These are phyloP conservation scores for Gorsachius magnificus DNA, from an alignment of 2,797 vertebrate species.

Conservation along the genomic window DNA sequence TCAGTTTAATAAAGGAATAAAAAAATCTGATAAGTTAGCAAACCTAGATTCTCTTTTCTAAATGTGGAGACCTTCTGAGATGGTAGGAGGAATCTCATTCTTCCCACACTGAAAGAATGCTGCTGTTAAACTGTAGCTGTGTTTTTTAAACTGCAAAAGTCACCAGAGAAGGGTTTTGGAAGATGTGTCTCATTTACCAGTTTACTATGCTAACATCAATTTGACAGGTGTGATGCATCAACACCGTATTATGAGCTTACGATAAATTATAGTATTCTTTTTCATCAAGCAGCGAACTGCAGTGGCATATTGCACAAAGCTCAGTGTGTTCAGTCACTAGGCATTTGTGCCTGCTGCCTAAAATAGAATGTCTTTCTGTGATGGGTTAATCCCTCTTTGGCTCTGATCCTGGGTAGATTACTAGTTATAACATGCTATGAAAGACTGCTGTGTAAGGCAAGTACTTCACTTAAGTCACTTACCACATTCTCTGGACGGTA, in stretches of 20 bases:
- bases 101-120: background rate
- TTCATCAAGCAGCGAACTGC: slow-evolving; percentile 7
- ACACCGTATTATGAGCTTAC: background rate
- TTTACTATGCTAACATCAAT: background rate
- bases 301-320: slow-evolving; percentile 40
- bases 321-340: slow-evolving; percentile 55
- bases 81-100: background rate
- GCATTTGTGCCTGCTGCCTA: slow-evolving; percentile 68
- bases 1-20: background rate
- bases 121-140: background rate
- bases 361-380: slow-evolving; percentile 80
- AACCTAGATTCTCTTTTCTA: background rate
- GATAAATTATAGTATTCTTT: slow-evolving; percentile 10
- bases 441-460: slow-evolving; percentile 65
- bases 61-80: background rate
- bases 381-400: slow-evolving; percentile 81
- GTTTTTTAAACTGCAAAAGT: background rate
- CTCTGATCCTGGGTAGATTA: slow-evolving; percentile 75
- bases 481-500: background rate
- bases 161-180: background rate
- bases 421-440: slow-evolving; percentile 50
- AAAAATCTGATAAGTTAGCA: background rate
- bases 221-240: slow-evolving; percentile 39
- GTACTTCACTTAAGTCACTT: slow-evolving; percentile 67
- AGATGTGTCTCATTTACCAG: background rate